Base-by-base conservation (phyloP, 2,888 invertebrate species). In the Masnerella sp. region DNA sequence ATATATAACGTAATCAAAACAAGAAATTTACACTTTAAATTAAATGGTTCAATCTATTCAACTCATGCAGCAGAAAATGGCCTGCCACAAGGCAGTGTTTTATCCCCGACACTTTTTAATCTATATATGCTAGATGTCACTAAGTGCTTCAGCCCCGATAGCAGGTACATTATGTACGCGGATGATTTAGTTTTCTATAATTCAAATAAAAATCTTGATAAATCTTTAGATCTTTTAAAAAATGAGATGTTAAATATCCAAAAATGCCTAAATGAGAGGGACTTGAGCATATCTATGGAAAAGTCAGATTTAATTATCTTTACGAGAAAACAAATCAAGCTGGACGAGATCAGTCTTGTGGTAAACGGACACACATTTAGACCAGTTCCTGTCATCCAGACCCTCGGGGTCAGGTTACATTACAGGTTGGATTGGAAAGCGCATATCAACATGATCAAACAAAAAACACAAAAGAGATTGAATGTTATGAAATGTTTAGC, bases 21-120 rank as follows among this genome's bases (percentile, higher is more conserved):
- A n/a, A n/a, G n/a, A n/a, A 61, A 17, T 0, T 11, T 61, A 1
- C 5, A 22, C n/a, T 61, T 61, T 30, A 47, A 61, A 38, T 49
- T 61, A 0, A 49, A 61, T 40, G 38, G 49, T 14, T 12, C 15
- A 1, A 12, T 14, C 14, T 34, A 43, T 25, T 12, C 45, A 4
- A 17, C 28, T 34, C 14, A 36, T 0, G 11, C 5, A 25, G 36
- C 59, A 2, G 38, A 25, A 22, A 59, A 59, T 12, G 47, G 47
- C 4, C 38, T 59, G 1, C 59, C 59, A 0, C 47, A 59, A 18
- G 47, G 59, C 1, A 59, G 56, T 8, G 56, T 56, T 0, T 42
- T 56, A 0, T 56, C 56, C 1, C 56, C 56, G 0, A 56, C 42
- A 0, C 3, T 59, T 2, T 59, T 59, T 3, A 59, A 59, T 12